Conservation (phyloP, 1,140 invertebrate species). For the Zaprionus gabonicus region DNA sequence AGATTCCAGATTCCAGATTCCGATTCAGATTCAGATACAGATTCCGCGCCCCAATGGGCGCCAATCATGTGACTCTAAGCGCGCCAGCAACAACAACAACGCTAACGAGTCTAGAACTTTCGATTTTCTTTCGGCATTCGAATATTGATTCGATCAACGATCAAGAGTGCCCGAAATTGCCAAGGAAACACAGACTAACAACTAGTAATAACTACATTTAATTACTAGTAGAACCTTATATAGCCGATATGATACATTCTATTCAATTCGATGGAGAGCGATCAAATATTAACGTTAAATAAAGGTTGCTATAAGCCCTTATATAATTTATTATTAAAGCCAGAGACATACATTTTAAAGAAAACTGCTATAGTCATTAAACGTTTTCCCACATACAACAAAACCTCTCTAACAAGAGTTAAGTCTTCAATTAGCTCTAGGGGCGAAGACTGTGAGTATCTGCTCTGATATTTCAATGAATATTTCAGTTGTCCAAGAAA, state of each 20-base stretch:
- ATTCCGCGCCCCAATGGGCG: slow-evolving; percentile 16
- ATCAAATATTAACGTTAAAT: too few species aligned
- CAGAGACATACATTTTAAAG: neutral
- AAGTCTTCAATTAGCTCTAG: neutral
- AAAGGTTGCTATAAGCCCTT: too few species aligned
- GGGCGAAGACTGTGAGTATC: too few species aligned
- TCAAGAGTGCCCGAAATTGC: neutral
- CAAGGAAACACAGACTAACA: neutral
- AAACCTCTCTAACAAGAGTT: too few species aligned
- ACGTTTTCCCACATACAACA: neutral
- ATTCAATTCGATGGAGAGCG: too few species aligned
- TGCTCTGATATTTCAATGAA: too few species aligned
- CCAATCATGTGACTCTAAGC: slow-evolving; percentile 5
- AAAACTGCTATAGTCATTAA: neutral
- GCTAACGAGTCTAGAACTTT: slow-evolving; percentile 3
- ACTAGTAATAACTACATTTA: neutral
- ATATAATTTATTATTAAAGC: too few species aligned
- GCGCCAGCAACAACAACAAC: neutral
- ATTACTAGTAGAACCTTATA: neutral
- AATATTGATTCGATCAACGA: neutral
- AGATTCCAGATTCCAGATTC: slow-evolving; percentile 9
- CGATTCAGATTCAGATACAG: neutral
- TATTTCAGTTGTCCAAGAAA: too few species aligned
- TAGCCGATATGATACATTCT: neutral
- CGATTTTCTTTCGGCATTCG: neutral